Evolutionary conservation across 2,113 vertebrate genomes (phyloP).

Genomic region (Gasterosteus aculeatus): DNA sequence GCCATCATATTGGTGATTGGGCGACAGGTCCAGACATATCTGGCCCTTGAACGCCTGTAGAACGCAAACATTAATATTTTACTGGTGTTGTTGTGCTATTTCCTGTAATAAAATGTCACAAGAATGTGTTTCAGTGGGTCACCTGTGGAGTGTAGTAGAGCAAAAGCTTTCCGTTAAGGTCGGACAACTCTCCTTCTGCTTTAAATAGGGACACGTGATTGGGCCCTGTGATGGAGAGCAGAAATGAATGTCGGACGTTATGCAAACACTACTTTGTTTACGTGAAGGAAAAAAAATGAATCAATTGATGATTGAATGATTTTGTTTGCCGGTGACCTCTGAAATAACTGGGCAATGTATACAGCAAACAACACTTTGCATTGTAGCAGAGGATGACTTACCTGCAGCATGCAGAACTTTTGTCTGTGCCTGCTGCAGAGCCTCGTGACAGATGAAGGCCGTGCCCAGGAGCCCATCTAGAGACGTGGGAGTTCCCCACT

Average conservation of each 20-base stretch:
- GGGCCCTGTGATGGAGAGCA: slow-evolving; percentile 83
- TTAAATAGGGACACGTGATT: slow-evolving; percentile 90
- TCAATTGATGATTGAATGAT: too few species aligned
- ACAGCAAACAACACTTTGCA: not conserved
- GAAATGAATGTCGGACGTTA: slow-evolving; percentile 32
- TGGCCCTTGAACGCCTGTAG: slow-evolving; percentile 93
- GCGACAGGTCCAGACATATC: slow-evolving; percentile 94
- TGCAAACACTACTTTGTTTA: slow-evolving; percentile 19
- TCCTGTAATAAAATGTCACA: not conserved
- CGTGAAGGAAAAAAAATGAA: not conserved
- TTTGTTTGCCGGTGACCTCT: not conserved
- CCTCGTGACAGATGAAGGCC: slow-evolving; percentile 93
- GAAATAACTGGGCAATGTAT: not conserved
- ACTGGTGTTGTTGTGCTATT: not conserved
- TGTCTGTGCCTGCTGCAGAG: slow-evolving; percentile 85
- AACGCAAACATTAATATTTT: not conserved
- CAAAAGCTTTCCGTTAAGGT: slow-evolving; percentile 88
- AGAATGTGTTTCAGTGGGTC: slow-evolving; percentile 27
- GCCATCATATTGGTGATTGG: slow-evolving; percentile 88
- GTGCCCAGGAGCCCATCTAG: slow-evolving; percentile 92
- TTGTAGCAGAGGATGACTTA: slow-evolving; percentile 41
- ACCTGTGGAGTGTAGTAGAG: slow-evolving; percentile 98
- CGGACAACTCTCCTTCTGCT: slow-evolving; percentile 87
- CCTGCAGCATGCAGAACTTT: slow-evolving; percentile 83
- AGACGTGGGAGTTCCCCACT: slow-evolving; percentile 97